Base-by-base conservation (phyloP, 2,888 invertebrate species). In the Drosophila testacea region DNA sequence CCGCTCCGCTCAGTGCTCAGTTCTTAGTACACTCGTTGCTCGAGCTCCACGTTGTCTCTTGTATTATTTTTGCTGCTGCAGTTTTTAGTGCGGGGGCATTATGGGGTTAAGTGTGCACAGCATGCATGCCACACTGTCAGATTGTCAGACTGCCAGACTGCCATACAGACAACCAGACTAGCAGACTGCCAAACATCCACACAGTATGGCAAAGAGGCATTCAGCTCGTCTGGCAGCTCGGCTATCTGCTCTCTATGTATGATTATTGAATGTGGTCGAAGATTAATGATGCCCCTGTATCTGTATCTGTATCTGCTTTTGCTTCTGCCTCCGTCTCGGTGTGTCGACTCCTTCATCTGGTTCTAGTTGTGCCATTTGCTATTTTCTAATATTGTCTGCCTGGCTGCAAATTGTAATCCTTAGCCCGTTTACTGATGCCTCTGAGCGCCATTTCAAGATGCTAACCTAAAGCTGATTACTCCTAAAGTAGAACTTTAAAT, bases 231-330 rank as follows among this genome's bases (percentile, higher is more conserved):
- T 80, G 79, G 62, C 50, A 56, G 70, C 77, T 61, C 38, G 46
- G 13, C 69, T 76, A 77, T 73, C 73, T 77, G 60, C 64, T 66
- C 62, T 51, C 78, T 56, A 77, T 80, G 76, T 73, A 83, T 87
- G 89, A 88, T 88, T 88, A 90, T 88, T 90, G 89, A 89, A 84
- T 88, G 90, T 71, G 90, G 88, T 89, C 79, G 85, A 87, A 90
- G 89, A 90, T 90, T 89, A 90, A 89, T 89, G 87, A 79, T 78
- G 71, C 73, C 62, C 46, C 69, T 71, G 62, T 52, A 56, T 52
- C 61, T 73, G 69, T 68, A 66, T 74, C 57, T 46, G 47, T 46
- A 52, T 64, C 47, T 52, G 52, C 6, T 55, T 4, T 30, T 7
- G 6, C 22, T 50, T 38, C 44, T 55, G 32, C 27, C 47, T 32